Conservation (phyloP, 2,888 invertebrate species). For the Morpho deidamia region DNA sequence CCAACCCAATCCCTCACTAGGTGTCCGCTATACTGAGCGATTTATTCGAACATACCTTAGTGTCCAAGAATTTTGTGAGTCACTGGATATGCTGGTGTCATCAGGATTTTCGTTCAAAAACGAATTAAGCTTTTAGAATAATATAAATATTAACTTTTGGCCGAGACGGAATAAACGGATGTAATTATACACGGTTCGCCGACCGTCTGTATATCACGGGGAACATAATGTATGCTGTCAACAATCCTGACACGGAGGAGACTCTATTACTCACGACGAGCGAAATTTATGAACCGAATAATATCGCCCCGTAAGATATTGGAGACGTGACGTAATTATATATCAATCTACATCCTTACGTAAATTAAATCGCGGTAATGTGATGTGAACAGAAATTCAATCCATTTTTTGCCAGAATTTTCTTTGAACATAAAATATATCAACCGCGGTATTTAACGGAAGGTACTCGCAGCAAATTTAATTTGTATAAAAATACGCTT, state of each 20-base stretch:
- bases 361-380: conserved; percentile 7
- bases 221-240: conserved; percentile 61
- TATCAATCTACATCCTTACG: conserved; percentile 19
- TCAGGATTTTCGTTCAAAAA: too few species aligned
- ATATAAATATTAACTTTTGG: too few species aligned
- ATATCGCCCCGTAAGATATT: conserved; percentile 60
- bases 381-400: conserved; percentile 3
- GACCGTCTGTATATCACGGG: conserved; percentile 7
- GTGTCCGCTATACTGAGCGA: too few species aligned
- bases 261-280: conserved; percentile 60
- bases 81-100: too few species aligned
- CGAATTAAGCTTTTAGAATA: too few species aligned
- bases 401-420: background rate
- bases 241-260: conserved; percentile 54
- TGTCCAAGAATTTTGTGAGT: too few species aligned
- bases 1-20: too few species aligned
- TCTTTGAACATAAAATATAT: background rate
- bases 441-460: too few species aligned
- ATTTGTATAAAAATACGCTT: too few species aligned
- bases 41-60: too few species aligned
- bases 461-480: too few species aligned
- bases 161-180: background rate
- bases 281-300: conserved; percentile 67
- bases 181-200: background rate
- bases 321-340: conserved; percentile 63